Evolutionary conservation across 2,888 invertebrate genomes (phyloP).

Genomic region (Argyresthia goedartella): DNA sequence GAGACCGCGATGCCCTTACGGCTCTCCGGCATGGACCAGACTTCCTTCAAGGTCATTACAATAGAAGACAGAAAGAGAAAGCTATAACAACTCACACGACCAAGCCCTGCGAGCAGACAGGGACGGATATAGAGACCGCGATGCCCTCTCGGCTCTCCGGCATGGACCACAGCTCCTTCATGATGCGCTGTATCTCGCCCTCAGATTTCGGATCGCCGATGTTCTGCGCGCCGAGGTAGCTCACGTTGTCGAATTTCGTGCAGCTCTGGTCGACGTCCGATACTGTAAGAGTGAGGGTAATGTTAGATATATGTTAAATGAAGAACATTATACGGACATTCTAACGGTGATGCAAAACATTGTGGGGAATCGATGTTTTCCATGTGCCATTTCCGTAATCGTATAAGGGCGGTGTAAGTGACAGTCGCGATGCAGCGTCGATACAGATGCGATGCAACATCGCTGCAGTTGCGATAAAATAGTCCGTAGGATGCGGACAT

Average conservation of each 20-base stretch:
- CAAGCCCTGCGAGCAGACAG: constrained; percentile 91
- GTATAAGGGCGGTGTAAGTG: too few relatives aligned
- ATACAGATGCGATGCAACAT: too few relatives aligned
- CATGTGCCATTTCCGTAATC: too few relatives aligned
- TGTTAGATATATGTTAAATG: neutral
- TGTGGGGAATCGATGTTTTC: too few relatives aligned
- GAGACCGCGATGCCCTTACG: constrained; percentile 88
- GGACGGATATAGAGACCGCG: constrained; percentile 92
- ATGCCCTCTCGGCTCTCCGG: constrained; percentile 80
- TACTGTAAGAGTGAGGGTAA: constrained; percentile 43
- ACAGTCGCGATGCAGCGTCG: too few relatives aligned
- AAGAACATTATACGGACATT: too few relatives aligned
- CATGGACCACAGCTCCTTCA: constrained; percentile 90
- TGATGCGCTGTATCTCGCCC: constrained; percentile 91
- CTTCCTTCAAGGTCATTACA: too few relatives aligned
- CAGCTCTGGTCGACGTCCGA: constrained; percentile 90
- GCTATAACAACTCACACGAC: constrained; percentile 81
- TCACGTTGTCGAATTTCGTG: constrained; percentile 92
- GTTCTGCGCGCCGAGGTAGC: constrained; percentile 91
- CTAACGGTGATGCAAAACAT: too few relatives aligned
- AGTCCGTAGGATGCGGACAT: too few relatives aligned
- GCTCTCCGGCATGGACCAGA: constrained; percentile 82
- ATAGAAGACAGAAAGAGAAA: too few relatives aligned
- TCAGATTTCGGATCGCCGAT: constrained; percentile 95
- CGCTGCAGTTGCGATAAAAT: too few relatives aligned